Evolutionary conservation across 37 sponge, comb jelly and placozoan genomes (phyloP).

Genomic region (Spongilla lacustris): DNA sequence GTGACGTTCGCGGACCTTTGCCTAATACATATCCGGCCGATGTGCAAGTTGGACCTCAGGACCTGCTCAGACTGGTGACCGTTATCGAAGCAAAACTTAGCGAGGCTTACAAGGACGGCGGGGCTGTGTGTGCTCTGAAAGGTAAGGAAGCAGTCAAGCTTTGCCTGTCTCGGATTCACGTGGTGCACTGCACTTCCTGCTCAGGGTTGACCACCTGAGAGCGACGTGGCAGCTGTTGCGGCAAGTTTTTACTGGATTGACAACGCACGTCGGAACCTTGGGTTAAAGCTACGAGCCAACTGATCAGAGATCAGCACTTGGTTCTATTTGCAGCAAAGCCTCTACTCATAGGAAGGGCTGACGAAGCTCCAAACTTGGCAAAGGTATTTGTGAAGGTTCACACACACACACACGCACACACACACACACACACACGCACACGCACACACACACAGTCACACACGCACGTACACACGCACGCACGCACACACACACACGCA

Average conservation of each 20-base stretch:
- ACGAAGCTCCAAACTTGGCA: neutral
- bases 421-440: too few relatives aligned
- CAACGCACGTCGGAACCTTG: neutral
- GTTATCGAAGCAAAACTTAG: conserved; percentile 33
- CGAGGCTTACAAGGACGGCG: neutral
- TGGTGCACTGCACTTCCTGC: conserved; percentile 30
- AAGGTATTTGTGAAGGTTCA: neutral
- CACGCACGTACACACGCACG: too few relatives aligned
- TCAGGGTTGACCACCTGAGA: conserved; percentile 21
- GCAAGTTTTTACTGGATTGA: conserved; percentile 59
- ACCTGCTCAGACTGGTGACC: conserved; percentile 33
- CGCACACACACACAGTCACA: too few relatives aligned
- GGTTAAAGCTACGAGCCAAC: conserved; percentile 2
- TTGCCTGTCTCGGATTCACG: conserved; percentile 29
- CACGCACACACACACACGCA: too few relatives aligned
- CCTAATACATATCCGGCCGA: too few relatives aligned
- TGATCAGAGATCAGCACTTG: conserved; percentile 30
- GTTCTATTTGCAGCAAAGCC: conserved; percentile 48
- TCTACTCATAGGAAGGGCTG: conserved; percentile 14
- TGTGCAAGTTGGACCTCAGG: too few relatives aligned
- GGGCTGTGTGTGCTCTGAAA: neutral
- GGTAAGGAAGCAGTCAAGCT: neutral
- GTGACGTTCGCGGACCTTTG: too few relatives aligned
- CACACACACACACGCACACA: too few relatives aligned
- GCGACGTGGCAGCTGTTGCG: conserved; percentile 36